phyloP scores from a whole-genome alignment of 2,113 vertebrate genomes.

The Riparia riparia region DNA sequence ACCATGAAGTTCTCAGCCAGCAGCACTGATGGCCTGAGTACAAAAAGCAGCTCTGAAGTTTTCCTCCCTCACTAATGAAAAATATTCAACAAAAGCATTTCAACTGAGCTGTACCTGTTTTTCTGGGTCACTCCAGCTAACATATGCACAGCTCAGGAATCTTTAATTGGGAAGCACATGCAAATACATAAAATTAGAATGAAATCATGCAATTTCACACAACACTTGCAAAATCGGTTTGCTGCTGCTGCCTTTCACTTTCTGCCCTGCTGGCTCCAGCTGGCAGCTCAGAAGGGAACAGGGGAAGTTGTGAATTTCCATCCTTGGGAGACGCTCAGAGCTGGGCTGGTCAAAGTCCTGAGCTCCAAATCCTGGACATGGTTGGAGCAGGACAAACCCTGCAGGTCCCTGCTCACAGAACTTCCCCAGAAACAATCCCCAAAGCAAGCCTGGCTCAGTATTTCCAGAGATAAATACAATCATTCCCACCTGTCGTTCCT shows the following conservation, averaged over 20 bases:
- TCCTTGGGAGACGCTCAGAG: background rate
- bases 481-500: constrained; percentile 79
- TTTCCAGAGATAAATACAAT: background rate
- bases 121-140: constrained; percentile 1
- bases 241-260: background rate
- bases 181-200: background rate
- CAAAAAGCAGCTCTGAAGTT: background rate
- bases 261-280: constrained; percentile 2
- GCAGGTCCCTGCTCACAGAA: background rate
- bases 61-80: background rate
- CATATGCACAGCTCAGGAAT: background rate
- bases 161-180: background rate
- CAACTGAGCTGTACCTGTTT: background rate
- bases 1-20: background rate
- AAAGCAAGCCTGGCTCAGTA: background rate
- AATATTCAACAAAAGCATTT: background rate
- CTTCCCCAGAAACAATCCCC: background rate
- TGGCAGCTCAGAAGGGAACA: background rate
- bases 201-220: background rate
- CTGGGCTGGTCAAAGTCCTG: background rate
- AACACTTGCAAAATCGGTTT: background rate
- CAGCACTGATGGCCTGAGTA: background rate
- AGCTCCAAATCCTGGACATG: background rate
- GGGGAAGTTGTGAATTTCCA: background rate
- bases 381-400: background rate